Base-by-base conservation (phyloP, 2,888 invertebrate species). In the Drosophila multiciliata region DNA sequence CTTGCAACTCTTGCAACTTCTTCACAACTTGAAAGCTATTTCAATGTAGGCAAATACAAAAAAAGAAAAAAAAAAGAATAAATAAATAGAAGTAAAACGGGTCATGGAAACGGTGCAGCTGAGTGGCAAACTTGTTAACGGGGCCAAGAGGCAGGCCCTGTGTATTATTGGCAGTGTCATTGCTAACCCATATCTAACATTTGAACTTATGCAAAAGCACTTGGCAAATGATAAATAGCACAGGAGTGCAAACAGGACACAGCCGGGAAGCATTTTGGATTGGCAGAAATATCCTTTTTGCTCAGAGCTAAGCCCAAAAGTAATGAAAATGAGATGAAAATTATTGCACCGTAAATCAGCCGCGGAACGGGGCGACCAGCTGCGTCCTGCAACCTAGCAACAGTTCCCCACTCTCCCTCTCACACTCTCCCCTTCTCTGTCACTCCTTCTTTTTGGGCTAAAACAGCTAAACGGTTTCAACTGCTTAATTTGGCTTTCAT, bases 401-500 rank as follows among this genome's bases (percentile, higher is more conserved):
- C 35, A 50, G 65, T 40, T 5, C 17, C 52, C 1, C 8, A n/a
- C 23, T 17, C 17, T 54, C 6, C 3, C 15, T 15, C 23, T 35
- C 6, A 6, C 15, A 11, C 23, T 9, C n/a, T 33, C 12, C n/a
- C 36, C 12, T 33, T 33, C 45, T 4, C 45, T 20, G 4, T 2
- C 20, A 45, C 15, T 8, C 23, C 8, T 26, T 9, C 9, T 17
- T 17, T 8, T 8, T 15, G 45, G 4, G 45, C 20, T 8, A 4
- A 8, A 45, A 23, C 12, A 74, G 73, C 85, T 87, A 90, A 87
- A 87, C 90, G 86, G 52, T 86, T 86, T 72, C 80, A 81, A 81
- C 85, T 84, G 89, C 90, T 90, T 90, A 90, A 90, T 90, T 90
- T 90, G 90, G 90, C 89, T 90, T 89, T 90, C 91, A 83, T 86